Evolutionary conservation across 2,888 invertebrate species (phyloP).

Genomic region (Dryomyza anilis): DNA sequence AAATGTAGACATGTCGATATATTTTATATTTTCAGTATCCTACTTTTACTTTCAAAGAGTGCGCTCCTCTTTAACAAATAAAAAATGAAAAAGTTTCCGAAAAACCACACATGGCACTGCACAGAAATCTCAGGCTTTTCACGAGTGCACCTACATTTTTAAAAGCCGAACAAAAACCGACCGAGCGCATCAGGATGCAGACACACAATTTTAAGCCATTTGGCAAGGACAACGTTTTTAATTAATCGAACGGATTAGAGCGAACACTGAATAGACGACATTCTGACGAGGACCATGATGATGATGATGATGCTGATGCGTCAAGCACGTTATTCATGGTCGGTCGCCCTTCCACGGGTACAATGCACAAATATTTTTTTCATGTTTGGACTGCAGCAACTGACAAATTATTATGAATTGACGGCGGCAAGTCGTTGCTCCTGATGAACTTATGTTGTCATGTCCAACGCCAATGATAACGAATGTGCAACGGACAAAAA

Average conservation of each 20-base stretch:
- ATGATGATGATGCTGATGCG: no score
- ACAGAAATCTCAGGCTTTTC: background rate
- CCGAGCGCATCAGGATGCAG: no score
- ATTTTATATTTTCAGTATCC: no score
- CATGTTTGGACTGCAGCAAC: background rate
- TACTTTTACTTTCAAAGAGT: no score
- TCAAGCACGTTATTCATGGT: background rate
- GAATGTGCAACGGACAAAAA: background rate
- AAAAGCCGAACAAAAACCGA: no score
- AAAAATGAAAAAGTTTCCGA: background rate
- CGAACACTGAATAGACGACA: background rate
- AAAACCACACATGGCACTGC: background rate
- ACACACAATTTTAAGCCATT: slow-evolving; percentile 44
- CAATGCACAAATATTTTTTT: background rate
- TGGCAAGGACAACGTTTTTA: slow-evolving; percentile 55
- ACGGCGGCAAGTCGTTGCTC: background rate
- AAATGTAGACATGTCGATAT: no score
- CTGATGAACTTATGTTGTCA: slow-evolving; percentile 22
- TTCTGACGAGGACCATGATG: no score
- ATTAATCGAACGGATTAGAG: slow-evolving; percentile 47
- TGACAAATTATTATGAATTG: slow-evolving; percentile 17
- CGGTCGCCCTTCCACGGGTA: background rate
- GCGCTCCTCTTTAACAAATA: background rate
- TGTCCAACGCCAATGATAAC: background rate
- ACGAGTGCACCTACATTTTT: no score